Evolutionary conservation across 53 echinoderm and acorn worm species (phyloP).

Genomic region (Arbacia lixula): DNA sequence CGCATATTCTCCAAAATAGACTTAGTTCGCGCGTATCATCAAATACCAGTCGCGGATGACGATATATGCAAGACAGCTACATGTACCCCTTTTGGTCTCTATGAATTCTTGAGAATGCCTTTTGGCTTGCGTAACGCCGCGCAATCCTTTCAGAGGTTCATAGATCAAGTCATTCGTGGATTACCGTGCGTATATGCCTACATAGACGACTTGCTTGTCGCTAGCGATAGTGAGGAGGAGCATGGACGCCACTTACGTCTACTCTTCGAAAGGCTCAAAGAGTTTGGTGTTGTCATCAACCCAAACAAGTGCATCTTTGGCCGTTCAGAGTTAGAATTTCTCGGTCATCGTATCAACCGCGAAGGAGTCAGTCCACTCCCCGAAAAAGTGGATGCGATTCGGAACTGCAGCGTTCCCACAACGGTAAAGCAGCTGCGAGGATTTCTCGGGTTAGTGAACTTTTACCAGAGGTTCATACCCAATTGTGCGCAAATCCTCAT

Average conservation of each 20-base stretch:
- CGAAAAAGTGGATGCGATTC: not conserved
- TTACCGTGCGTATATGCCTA: conserved; percentile 19
- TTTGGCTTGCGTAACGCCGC: not conserved
- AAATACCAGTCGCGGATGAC: conserved; percentile 19
- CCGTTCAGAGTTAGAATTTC: conserved; percentile 12
- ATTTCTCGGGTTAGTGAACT: not conserved
- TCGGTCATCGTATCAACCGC: conserved; percentile 13
- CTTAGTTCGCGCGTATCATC: conserved; percentile 20
- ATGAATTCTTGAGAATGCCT: not conserved
- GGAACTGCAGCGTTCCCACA: not conserved
- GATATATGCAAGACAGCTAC: conserved; percentile 5
- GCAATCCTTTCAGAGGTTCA: not conserved
- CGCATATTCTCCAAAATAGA: conserved; percentile 27
- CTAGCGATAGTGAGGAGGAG: not conserved
- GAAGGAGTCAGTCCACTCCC: conserved; percentile 5
- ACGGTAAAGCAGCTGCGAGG: not conserved
- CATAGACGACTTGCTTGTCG: conserved; percentile 46
- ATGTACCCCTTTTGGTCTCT: not conserved
- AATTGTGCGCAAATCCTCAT: not conserved
- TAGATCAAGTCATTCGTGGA: not conserved
- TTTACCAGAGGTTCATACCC: not conserved
- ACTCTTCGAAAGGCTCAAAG: conserved; percentile 32
- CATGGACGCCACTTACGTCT: conserved; percentile 34
- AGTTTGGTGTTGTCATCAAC: conserved; percentile 48
- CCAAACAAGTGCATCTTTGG: conserved; percentile 34